These are phyloP conservation scores for Megaceryle alcyon DNA, from an alignment of 2,797 vertebrate genomes.

Conservation along the genomic window DNA sequence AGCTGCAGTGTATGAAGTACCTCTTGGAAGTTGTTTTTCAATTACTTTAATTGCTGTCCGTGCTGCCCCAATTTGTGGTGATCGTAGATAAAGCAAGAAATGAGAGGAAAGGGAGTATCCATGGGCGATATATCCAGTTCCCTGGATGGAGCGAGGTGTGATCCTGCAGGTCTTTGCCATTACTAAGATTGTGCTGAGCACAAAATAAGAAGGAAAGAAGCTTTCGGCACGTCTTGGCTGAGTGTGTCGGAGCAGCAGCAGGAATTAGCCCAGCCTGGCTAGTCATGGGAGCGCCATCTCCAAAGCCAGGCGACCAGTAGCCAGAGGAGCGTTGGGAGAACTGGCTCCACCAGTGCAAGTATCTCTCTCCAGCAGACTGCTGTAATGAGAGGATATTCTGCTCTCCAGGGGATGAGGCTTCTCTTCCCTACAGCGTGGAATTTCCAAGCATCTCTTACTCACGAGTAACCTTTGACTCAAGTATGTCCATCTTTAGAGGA, in stretches of 20 bases:
- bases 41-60: neutral
- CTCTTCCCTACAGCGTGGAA: conserved; percentile 29
- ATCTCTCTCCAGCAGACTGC: neutral
- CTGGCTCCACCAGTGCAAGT: neutral
- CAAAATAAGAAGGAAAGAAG: neutral
- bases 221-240: neutral
- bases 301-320: neutral
- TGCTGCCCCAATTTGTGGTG: neutral
- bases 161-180: accelerated
- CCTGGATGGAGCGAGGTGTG: neutral
- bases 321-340: neutral
- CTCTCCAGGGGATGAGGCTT: neutral
- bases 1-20: neutral
- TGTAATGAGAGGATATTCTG: neutral
- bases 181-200: neutral
- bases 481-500: neutral
- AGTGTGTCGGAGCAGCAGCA: neutral
- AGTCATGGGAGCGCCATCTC: neutral
- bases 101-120: neutral
- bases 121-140: accelerated
- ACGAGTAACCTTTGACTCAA: neutral
- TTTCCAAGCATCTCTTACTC: neutral
- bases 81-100: neutral
- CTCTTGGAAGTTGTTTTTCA: neutral
- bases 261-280: neutral